These are phyloP conservation scores for Ophion ventricosus DNA, from an alignment of 2,888 invertebrate genomes.

Conservation along the genomic window DNA sequence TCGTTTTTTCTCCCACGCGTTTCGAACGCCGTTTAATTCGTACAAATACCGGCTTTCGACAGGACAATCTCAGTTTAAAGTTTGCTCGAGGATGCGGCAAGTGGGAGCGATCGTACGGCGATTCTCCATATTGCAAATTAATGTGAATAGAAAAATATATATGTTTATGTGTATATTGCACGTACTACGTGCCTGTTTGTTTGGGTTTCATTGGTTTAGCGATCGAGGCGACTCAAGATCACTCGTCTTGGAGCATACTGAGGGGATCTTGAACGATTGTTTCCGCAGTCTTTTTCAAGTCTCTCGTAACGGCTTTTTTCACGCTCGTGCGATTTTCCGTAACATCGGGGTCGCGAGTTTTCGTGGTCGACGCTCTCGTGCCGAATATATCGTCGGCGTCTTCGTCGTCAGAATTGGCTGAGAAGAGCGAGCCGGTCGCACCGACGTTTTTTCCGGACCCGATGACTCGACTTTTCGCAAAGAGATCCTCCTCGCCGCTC, in stretches of 20 bases:
- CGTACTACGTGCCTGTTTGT: conserved; percentile 1
- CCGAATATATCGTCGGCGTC: conserved; percentile 74
- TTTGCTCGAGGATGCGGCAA: neutral
- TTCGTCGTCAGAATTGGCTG: conserved; percentile 70
- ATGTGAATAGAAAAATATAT: conserved; percentile 67
- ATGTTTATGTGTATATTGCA: conserved; percentile 28
- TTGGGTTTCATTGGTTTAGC: neutral
- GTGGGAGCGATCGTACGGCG: neutral
- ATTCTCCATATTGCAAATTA: conserved; percentile 45
- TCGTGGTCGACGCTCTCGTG: conserved; percentile 64
- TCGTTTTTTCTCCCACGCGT: neutral
- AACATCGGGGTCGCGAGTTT: conserved; percentile 19
- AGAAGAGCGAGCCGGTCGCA: conserved; percentile 70
- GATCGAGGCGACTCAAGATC: neutral
- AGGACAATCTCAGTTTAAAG: neutral
- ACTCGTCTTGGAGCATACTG: conserved; percentile 77
- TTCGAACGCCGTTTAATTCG: neutral
- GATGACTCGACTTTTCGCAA: conserved; percentile 71
- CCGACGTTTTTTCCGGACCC: conserved; percentile 66
- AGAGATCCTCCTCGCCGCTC: conserved; percentile 79
- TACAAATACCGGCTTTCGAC: neutral
- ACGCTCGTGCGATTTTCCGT: conserved; percentile 60
- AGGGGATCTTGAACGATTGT: conserved; percentile 81
- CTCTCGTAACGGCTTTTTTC: conserved; percentile 77
- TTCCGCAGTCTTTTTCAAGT: conserved; percentile 80